phyloP scores from a whole-genome alignment of 2,797 vertebrate species.

The Peromyscus attwateri region DNA sequence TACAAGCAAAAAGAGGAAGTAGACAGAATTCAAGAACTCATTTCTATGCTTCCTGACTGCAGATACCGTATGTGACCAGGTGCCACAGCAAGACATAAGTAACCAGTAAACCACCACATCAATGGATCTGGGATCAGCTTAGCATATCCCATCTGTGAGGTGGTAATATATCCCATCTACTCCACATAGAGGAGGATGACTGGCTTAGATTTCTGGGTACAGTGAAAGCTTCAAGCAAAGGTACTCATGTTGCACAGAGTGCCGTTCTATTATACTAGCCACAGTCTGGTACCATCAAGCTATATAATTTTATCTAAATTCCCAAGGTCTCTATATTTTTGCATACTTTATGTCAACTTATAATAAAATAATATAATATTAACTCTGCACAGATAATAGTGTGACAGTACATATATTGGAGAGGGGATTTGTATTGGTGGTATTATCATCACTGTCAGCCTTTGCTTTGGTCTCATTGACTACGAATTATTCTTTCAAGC shows the following conservation, averaged over 20 bases:
- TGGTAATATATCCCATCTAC: neutral
- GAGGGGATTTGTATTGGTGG: neutral
- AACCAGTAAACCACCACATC: neutral
- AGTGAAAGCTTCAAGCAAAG: neutral
- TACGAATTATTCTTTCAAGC: neutral
- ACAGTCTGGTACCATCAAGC: neutral
- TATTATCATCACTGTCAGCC: neutral
- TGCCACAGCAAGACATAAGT: neutral
- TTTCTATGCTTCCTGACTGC: neutral
- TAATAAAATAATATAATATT: neutral
- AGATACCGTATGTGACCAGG: neutral
- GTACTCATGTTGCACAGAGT: neutral
- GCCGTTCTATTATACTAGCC: neutral
- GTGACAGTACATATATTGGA: neutral
- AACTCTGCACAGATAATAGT: conserved; percentile 30
- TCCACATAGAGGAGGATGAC: neutral
- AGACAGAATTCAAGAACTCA: neutral
- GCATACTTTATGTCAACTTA: neutral
- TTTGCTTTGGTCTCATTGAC: neutral
- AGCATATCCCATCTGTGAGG: no score
- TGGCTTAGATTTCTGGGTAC: neutral
- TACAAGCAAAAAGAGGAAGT: neutral
- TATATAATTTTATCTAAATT: neutral
- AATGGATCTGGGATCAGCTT: neutral
- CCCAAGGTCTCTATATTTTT: neutral